phyloP scores from a whole-genome alignment of 1,140 invertebrate genomes.

The Diploscapter pachys region DNA sequence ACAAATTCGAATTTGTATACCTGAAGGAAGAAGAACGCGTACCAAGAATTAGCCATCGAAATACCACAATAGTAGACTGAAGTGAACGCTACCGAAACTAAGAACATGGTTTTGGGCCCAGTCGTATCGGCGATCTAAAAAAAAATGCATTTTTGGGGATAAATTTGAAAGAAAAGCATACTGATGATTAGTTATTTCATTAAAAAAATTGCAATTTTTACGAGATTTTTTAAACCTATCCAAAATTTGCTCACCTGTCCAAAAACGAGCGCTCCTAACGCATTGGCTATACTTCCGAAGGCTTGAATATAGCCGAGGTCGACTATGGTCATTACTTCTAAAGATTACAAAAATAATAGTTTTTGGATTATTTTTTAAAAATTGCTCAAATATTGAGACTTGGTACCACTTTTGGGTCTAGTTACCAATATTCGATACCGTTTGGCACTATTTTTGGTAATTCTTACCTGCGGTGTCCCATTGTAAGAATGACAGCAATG shows the following conservation, averaged over 20 bases:
- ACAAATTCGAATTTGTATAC: conserved; percentile 12
- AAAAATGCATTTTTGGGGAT: neutral
- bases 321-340: conserved; percentile 53
- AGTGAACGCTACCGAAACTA: conserved; percentile 53
- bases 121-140: conserved; percentile 49
- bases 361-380: too few species aligned
- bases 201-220: too few species aligned
- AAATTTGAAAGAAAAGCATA: neutral
- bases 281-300: conserved; percentile 54
- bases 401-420: too few species aligned
- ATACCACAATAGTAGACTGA: conserved; percentile 55
- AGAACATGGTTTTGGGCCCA: conserved; percentile 56
- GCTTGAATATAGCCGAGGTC: conserved; percentile 59
- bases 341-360: too few species aligned
- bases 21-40: conserved; percentile 54
- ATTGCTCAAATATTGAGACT: too few species aligned
- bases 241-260: conserved; percentile 38
- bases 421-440: too few species aligned
- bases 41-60: conserved; percentile 47
- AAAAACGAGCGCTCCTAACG: conserved; percentile 50
- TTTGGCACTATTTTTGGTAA: too few species aligned
- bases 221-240: too few species aligned
- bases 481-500: conserved; percentile 56
- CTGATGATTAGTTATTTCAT: too few species aligned
- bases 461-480: conserved; percentile 47